Evolutionary conservation across 2,113 vertebrate genomes (phyloP), one percentile per base, ranked within the genome.

Genomic region (Gobius niger): DNA sequence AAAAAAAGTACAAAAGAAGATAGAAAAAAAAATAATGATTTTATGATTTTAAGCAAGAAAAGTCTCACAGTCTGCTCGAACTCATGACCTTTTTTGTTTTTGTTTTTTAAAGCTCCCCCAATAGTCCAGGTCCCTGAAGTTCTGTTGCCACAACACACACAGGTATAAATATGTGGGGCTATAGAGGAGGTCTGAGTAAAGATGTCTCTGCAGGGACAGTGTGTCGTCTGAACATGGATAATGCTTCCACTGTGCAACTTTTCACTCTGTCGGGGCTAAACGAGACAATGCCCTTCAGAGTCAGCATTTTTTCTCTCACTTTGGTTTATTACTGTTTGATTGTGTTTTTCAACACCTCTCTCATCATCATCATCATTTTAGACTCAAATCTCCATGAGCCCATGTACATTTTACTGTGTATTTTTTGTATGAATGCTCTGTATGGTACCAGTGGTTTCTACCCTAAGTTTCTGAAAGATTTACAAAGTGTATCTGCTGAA

Each of bases 381-480:
- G 76, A 84, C 67, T 56, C 75, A 56, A 77, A 70, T 69, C 9
- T 86, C 1, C 84, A 84, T 62, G 81, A 86, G 24, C 84, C 84
- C 4, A 83, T 86, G 81, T 86, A 86, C 24, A 66, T 86, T 16
- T 68, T 86, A 0, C 34, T 86, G 44, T 73, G 76, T 2, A 79
- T 34, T 9, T 65, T 82, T 12, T 86, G 71, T 41, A 52, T 86
- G 2, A 86, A 82, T 73, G 71, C 57, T 9, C 9, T 86, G 68
- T 84, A 86, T 61, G 84, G 84, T 1, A 62, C 81, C 1, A 47
- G 71, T 46, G 78, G 84, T 61, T 86, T 86, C 44, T 86, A 80
- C 16, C 84, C 84, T 0, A 84, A 75, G 68, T 83, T 83, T 44
- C 76, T 86, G 1, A 63, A 51, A 0, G 72, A 86, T 57, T 9